Percentiles rank a stretch among this genome's conserved stretches.
Conservation (phyloP, 2,888 invertebrate genomes). For the Drepanosiphum platanoidis region DNA sequence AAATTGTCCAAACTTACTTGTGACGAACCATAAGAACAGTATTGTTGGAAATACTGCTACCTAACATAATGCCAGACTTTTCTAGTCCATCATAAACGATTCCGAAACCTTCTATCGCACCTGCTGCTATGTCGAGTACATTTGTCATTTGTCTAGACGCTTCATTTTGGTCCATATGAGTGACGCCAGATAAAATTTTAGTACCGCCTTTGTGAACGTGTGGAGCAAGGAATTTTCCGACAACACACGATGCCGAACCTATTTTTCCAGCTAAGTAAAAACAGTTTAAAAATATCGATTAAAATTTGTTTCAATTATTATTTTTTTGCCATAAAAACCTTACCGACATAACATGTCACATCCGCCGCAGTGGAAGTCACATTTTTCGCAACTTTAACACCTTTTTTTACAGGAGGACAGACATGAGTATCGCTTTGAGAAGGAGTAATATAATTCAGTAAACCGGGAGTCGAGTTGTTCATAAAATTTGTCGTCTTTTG, state of each 20-base stretch:
- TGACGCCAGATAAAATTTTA: slow-evolving; percentile 71
- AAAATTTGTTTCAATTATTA: background rate
- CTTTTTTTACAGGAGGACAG: slow-evolving; percentile 71
- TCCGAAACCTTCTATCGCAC: slow-evolving; percentile 77
- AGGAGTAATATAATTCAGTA: slow-evolving; percentile 71
- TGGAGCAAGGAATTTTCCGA: slow-evolving; percentile 77
- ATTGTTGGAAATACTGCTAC: slow-evolving; percentile 74
- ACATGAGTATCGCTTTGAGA: slow-evolving; percentile 69
- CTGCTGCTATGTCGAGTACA: slow-evolving; percentile 75
- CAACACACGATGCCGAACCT: slow-evolving; percentile 74
- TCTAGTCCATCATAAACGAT: slow-evolving; percentile 79
- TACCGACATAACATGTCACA: slow-evolving; percentile 76
- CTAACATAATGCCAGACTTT: slow-evolving; percentile 75
- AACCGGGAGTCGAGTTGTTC: slow-evolving; percentile 72
- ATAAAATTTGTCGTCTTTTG: slow-evolving; percentile 74
- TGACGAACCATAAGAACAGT: slow-evolving; percentile 80
- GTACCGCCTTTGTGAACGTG: slow-evolving; percentile 76
- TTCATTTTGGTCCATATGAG: slow-evolving; percentile 70
- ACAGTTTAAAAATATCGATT: no score
- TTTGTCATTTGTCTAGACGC: slow-evolving; percentile 72
- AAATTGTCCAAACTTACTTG: slow-evolving; percentile 75
- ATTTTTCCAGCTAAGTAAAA: slow-evolving; percentile 70
- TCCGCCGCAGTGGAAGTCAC: slow-evolving; percentile 76
- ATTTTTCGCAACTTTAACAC: slow-evolving; percentile 74
- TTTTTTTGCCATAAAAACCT: slow-evolving; percentile 63